phyloP scores from a whole-genome alignment of 2,888 invertebrate species.

The Folsomia candida region DNA sequence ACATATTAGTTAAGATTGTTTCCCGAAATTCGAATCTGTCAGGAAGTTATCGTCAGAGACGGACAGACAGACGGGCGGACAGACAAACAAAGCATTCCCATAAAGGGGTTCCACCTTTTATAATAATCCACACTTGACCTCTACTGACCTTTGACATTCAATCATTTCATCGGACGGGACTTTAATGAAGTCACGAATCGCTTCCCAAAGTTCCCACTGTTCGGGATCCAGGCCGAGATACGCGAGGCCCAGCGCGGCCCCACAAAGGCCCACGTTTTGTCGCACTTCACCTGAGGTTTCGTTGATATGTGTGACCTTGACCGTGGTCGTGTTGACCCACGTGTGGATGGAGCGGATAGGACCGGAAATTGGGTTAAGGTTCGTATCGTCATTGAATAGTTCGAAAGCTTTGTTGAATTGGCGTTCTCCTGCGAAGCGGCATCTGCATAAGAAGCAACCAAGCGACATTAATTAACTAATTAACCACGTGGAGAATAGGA shows the following conservation, averaged over 20 bases:
- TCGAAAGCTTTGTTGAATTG: constrained; percentile 21
- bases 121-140: too few relatives aligned
- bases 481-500: too few relatives aligned
- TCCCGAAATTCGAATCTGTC: too few relatives aligned
- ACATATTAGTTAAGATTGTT: too few relatives aligned
- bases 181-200: neutral
- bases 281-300: neutral
- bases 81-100: too few relatives aligned
- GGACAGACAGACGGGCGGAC: too few relatives aligned
- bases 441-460: too few relatives aligned
- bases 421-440: neutral
- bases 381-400: constrained; percentile 15
- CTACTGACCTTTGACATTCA: constrained; percentile 25
- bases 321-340: constrained; percentile 76
- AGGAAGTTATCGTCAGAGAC: too few relatives aligned
- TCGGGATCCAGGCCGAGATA: constrained; percentile 22
- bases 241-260: constrained; percentile 16
- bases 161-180: constrained; percentile 18
- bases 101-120: too few relatives aligned
- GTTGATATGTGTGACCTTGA: neutral
- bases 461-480: too few relatives aligned
- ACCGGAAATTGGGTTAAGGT: constrained; percentile 64
- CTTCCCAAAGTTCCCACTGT: constrained; percentile 10
- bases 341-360: constrained; percentile 72
- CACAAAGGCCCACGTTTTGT: neutral